These are phyloP conservation scores for Eubucco bourcierii DNA, from an alignment of 2,113 vertebrate species.

Conservation along the genomic window DNA sequence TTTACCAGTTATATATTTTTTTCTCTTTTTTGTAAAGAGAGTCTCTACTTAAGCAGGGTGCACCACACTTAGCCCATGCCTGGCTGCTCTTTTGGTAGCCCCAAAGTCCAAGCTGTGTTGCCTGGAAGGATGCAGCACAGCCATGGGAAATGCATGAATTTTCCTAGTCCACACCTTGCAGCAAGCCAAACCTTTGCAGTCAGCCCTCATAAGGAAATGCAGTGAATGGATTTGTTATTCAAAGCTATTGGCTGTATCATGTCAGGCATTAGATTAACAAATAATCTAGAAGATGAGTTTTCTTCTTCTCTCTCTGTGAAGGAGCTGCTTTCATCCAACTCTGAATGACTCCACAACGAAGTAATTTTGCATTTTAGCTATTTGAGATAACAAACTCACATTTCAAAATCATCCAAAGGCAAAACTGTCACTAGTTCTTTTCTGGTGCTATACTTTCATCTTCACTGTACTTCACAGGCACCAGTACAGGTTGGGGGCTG, in stretches of 20 bases:
- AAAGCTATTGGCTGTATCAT: neutral
- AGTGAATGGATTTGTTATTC: neutral
- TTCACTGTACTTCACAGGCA: neutral
- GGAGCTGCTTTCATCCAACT: neutral
- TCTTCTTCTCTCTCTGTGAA: neutral
- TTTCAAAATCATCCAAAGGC: neutral
- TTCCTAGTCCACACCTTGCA: neutral
- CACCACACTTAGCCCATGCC: neutral
- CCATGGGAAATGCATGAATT: neutral
- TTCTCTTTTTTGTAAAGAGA: neutral
- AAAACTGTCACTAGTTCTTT: neutral
- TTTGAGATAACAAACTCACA: conserved; percentile 6
- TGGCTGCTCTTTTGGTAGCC: neutral
- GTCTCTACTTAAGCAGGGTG: neutral
- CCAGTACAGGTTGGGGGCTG: too few species aligned
- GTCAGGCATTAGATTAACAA: neutral
- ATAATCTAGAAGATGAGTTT: neutral
- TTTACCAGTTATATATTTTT: neutral
- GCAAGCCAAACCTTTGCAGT: neutral
- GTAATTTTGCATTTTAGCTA: neutral
- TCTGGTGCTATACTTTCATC: neutral
- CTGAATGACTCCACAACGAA: neutral
- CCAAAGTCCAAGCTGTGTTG: neutral
- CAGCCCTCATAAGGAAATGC: neutral
- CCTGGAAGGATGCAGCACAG: neutral